Conservation (phyloP, 1,140 invertebrate species). For the Agraylea sexmaculata region DNA sequence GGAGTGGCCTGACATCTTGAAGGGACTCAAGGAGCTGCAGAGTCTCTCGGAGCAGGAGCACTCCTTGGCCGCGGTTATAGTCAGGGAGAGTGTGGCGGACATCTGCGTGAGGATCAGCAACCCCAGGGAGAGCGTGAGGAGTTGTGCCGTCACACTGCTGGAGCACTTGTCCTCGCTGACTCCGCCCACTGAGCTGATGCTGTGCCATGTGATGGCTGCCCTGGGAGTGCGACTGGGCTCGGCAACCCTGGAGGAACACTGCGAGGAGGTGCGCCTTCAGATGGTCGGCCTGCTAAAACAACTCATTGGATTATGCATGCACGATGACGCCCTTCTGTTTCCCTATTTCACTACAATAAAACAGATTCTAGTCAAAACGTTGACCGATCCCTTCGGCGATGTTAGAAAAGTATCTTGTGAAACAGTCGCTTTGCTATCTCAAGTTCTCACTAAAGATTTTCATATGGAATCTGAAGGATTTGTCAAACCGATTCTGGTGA, state of each 20-base stretch:
- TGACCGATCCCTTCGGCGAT: conserved; percentile 63
- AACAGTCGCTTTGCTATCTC: conserved; percentile 53
- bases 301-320: conserved; percentile 54
- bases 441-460: conserved; percentile 53
- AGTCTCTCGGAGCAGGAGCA: too few species aligned
- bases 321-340: conserved; percentile 32
- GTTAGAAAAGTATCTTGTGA: conserved; percentile 67
- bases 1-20: too few species aligned
- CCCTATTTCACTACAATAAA: conserved; percentile 65
- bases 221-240: conserved; percentile 63
- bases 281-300: conserved; percentile 51
- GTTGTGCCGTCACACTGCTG: too few species aligned
- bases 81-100: too few species aligned
- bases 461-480: conserved; percentile 59
- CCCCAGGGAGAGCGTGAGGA: too few species aligned
- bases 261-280: conserved; percentile 73
- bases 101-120: too few species aligned
- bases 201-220: conserved; percentile 64
- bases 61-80: too few species aligned
- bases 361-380: conserved; percentile 56
- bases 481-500: conserved; percentile 56
- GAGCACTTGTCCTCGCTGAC: too few species aligned
- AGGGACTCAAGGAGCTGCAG: too few species aligned
- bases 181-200: conserved; percentile 52
- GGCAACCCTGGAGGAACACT: conserved; percentile 57